Conservation (phyloP, 2,113 vertebrate genomes). For the Dasyornis broadbenti region DNA sequence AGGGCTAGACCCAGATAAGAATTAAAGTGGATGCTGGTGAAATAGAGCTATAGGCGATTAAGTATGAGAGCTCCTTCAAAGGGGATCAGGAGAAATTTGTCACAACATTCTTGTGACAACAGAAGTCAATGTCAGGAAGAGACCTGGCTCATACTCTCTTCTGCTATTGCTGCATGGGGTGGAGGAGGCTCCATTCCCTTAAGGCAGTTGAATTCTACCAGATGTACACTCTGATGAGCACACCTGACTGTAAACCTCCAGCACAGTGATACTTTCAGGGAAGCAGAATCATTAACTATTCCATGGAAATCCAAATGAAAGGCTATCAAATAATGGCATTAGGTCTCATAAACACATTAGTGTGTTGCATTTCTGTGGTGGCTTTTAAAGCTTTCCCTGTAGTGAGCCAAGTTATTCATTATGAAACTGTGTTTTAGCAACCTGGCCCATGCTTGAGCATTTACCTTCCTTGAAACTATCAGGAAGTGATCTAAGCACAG, state of each 20-base stretch:
- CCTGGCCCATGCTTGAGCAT: not conserved
- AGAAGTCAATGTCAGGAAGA: not conserved
- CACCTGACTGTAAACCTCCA: not conserved
- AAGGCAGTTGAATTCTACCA: not conserved
- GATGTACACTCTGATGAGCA: not conserved
- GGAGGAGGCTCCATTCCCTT: not conserved
- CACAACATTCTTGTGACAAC: not conserved
- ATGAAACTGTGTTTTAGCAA: not conserved
- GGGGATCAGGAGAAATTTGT: not conserved
- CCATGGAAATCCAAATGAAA: not conserved
- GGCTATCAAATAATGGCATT: not conserved
- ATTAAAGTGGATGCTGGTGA: not conserved
- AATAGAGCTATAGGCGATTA: not conserved
- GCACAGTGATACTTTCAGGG: not conserved
- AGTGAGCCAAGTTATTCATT: not conserved
- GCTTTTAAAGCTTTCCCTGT: not conserved
- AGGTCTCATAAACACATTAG: not conserved
- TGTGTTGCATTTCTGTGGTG: not conserved
- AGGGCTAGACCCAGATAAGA: not conserved
- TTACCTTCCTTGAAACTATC: not conserved
- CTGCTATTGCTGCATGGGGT: not conserved
- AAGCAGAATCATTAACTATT: not conserved
- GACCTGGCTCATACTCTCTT: not conserved
- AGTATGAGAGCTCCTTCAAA: not conserved
- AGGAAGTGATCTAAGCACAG: not conserved